Conservation (phyloP, 2,113 vertebrate genomes). For the Scatophagus argus region DNA sequence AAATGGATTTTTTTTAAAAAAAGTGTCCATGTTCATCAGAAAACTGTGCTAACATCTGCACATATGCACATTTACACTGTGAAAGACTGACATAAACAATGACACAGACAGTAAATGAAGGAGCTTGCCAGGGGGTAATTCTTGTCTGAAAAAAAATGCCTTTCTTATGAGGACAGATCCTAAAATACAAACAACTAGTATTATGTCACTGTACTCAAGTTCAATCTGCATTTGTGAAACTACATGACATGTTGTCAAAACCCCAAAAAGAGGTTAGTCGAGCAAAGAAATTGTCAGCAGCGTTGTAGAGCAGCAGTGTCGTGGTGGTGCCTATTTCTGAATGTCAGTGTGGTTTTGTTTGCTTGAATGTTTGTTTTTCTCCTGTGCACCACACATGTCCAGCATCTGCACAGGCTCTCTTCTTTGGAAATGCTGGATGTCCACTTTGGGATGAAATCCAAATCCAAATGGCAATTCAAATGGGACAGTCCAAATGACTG, state of each 20-base stretch:
- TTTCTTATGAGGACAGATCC: not conserved
- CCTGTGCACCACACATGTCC: not conserved
- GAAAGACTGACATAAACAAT: constrained; percentile 11
- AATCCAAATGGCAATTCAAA: constrained; percentile 39
- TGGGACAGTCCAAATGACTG: constrained; percentile 29
- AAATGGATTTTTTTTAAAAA: not conserved
- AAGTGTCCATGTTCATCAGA: not conserved
- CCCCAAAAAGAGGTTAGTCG: not conserved
- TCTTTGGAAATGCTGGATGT: constrained; percentile 26
- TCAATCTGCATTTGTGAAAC: constrained; percentile 5
- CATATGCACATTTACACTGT: too few relatives aligned
- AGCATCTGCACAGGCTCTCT: not conserved
- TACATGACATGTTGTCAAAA: constrained; percentile 14
- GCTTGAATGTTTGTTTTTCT: not conserved
- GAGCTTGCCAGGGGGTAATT: not conserved
- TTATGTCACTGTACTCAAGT: not conserved
- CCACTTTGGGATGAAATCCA: constrained; percentile 11
- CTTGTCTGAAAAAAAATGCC: not conserved
- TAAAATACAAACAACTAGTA: constrained; percentile 10
- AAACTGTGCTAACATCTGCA: not conserved
- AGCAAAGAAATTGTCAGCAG: constrained; percentile 4
- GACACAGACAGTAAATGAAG: constrained; percentile 9
- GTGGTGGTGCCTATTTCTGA: constrained; percentile 1
- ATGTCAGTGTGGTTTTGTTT: not conserved
- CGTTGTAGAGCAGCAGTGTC: not conserved